Base-by-base conservation (phyloP, 2,888 invertebrate species). In the Sarcophaga variegata region DNA sequence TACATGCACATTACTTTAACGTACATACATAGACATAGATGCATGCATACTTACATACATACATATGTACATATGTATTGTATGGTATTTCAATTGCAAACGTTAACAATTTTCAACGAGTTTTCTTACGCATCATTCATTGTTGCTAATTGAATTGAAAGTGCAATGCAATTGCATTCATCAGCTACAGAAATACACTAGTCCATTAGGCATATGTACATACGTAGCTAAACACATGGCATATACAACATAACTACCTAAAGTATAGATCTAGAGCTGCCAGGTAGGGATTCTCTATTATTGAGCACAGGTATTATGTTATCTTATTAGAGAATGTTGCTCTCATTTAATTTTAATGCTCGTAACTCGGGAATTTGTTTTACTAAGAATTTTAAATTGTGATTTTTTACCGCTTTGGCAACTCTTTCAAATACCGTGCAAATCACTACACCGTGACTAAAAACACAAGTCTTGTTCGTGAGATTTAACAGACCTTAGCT, bases 141-240 rank as follows among this genome's bases (percentile, higher is more conserved):
- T 71, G 70, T 60, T 70, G 71, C 77, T 82, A 82, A 82, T 82
- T 82, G 82, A 77, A 82, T 82, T 71, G 77, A 77, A 82, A 77
- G 82, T 82, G 71, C 76, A 82, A 77, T 64, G 82, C 77, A 76
- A 82, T 76, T 66, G 76, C 49, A 82, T 20, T 59, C 22, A 45
- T 22, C 70, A 64, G 11, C 45, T n/a, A 74, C 62, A 64, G 20
- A 54, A 10, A 22, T n/a, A 69, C 75, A 37, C 59, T 66, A 47
- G 54, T 27, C 64, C 17, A 47, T 12, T 60, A 11, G n/a, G 14
- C 22, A 63, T 45, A 10, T 37, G 45, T 14, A 74, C 54, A 60
- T 66, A 60, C 17, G 5, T 54, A 54, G 4, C 14, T 54, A 54
- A 14, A 54, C 17, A 54, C 17, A 5, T 54, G 10, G 0, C 37